Conservation (phyloP, 2,888 invertebrate species). For the Lathronympha strigana region DNA sequence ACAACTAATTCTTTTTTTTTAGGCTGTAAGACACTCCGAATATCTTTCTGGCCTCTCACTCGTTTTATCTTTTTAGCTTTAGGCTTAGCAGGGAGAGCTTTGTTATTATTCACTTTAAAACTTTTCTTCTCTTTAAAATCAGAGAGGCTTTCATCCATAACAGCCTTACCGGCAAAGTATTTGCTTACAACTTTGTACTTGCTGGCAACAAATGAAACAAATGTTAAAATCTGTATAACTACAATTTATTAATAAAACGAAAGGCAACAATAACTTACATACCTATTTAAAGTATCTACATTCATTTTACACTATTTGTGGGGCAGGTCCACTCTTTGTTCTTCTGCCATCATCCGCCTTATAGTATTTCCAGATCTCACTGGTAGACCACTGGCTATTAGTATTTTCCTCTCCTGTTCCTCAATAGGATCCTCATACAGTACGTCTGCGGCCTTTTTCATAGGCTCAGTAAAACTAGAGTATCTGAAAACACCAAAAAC, state of each 20-base stretch:
- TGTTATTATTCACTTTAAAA: constrained; percentile 59
- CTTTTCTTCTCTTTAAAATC: constrained; percentile 68
- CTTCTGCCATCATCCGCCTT: constrained; percentile 58
- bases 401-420: constrained; percentile 70
- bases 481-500: constrained; percentile 53
- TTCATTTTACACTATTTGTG: constrained; percentile 62
- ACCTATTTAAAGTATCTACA: constrained; percentile 57
- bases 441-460: constrained; percentile 58
- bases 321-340: constrained; percentile 61
- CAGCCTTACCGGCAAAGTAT: constrained; percentile 63
- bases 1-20: constrained; percentile 69
- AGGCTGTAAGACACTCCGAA: constrained; percentile 63
- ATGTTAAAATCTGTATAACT: constrained; percentile 44
- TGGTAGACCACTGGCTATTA: constrained; percentile 69
- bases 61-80: constrained; percentile 57
- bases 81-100: constrained; percentile 48
- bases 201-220: constrained; percentile 67
- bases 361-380: constrained; percentile 58
- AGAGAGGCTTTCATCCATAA: constrained; percentile 73
- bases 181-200: constrained; percentile 63
- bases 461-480: constrained; percentile 55
- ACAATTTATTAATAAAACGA: constrained; percentile 30
- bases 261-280: constrained; percentile 43
- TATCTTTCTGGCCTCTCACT: constrained; percentile 71
- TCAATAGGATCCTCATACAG: constrained; percentile 73